These are phyloP conservation scores for Eucera pruinosa DNA, from an alignment of 2,888 invertebrate genomes.

Conservation along the genomic window DNA sequence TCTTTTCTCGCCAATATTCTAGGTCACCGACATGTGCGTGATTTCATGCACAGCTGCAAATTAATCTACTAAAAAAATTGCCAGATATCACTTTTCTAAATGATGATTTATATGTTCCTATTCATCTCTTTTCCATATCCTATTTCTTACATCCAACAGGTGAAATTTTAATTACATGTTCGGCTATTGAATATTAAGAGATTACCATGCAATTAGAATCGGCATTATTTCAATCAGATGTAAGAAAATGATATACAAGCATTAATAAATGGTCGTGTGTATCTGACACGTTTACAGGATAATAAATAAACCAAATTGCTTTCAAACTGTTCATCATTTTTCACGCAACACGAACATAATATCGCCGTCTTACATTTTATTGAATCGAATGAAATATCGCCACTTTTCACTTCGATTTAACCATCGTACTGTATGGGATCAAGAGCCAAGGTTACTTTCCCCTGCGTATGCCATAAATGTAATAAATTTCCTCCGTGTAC, in stretches of 20 bases:
- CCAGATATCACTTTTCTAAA: constrained; percentile 32
- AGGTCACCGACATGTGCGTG: constrained; percentile 37
- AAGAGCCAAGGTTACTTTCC: constrained; percentile 54
- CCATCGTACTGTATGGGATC: constrained; percentile 6
- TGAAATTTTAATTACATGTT: constrained; percentile 14
- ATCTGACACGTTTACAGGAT: background rate
- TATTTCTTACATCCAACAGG: background rate
- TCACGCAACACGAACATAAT: background rate
- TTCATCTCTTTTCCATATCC: constrained; percentile 3
- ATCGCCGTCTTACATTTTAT: background rate
- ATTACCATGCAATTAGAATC: background rate
- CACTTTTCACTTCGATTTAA: constrained; percentile 32
- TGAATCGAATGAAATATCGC: constrained; percentile 7
- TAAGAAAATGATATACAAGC: background rate
- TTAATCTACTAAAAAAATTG: constrained; percentile 16
- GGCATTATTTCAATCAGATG: background rate
- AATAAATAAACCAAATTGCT: background rate
- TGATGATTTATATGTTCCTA: constrained; percentile 1
- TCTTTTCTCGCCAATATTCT: constrained; percentile 38
- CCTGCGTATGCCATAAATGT: constrained; percentile 13
- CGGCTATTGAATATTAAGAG: background rate
- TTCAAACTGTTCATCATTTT: background rate
- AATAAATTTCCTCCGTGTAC: constrained; percentile 7
- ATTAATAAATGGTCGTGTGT: no score
- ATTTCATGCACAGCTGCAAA: constrained; percentile 29